Evolutionary conservation across 35 echinoderm and acorn worm genomes (phyloP).

Genomic region (Apostichopus parvimensis): DNA sequence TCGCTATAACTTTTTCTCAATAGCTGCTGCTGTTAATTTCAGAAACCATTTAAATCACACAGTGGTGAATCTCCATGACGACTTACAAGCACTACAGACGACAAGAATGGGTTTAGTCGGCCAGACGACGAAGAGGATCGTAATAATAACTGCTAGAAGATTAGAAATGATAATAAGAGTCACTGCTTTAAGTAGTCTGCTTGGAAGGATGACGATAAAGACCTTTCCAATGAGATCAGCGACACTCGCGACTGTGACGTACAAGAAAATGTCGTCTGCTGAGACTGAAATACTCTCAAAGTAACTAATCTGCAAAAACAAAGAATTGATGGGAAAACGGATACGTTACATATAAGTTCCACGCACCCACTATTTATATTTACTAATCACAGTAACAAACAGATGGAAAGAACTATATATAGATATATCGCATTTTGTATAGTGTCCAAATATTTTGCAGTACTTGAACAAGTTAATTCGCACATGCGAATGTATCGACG

Average conservation of each 20-base stretch:
- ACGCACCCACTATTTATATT: too few species aligned
- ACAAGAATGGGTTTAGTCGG: neutral
- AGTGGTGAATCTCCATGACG: too few species aligned
- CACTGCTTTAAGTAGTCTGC: neutral
- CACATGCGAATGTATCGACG: too few species aligned
- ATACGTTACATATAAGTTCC: too few species aligned
- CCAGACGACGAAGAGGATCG: neutral
- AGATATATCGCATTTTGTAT: too few species aligned
- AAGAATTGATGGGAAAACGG: neutral
- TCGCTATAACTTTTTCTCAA: too few species aligned
- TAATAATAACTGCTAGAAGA: neutral
- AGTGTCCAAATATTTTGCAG: too few species aligned
- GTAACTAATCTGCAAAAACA: slow-evolving; percentile 2
- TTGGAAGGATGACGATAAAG: neutral
- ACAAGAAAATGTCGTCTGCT: slow-evolving; percentile 1
- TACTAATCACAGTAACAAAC: neutral
- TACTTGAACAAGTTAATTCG: too few species aligned
- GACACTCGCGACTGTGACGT: neutral
- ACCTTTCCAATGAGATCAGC: neutral
- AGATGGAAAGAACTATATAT: too few species aligned
- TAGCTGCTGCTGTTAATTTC: too few species aligned
- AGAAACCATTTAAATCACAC: too few species aligned
- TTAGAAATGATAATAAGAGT: neutral
- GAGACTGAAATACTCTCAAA: slow-evolving; percentile 32
- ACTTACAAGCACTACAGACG: slow-evolving; percentile 21